phyloP scores from a whole-genome alignment of 2,113 vertebrate species.

The Apus apus region DNA sequence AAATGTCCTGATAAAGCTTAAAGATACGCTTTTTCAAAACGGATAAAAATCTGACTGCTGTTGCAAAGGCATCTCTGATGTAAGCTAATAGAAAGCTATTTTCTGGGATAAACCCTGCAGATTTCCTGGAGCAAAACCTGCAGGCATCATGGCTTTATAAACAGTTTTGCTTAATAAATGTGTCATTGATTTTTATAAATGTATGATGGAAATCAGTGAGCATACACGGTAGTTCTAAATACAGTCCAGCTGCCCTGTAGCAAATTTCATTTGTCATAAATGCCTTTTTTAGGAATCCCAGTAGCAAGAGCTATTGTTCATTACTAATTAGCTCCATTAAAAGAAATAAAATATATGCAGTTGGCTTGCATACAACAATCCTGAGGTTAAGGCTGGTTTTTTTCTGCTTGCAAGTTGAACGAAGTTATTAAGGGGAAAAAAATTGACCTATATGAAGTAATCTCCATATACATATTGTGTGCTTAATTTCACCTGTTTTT shows the following conservation, averaged over 20 bases:
- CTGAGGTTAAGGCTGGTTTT: not conserved
- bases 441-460: not conserved
- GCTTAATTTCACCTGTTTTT: not conserved
- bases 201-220: not conserved
- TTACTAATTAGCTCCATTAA: not conserved
- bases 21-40: not conserved
- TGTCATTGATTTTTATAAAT: constrained; percentile 5
- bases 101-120: not conserved
- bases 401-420: not conserved
- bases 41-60: not conserved
- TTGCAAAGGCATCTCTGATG: not conserved
- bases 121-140: not conserved
- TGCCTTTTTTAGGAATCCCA: not conserved
- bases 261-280: not conserved
- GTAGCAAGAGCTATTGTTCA: constrained; percentile 12
- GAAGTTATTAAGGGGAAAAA: not conserved
- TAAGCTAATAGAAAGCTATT: not conserved
- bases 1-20: not conserved
- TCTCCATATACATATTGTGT: not conserved
- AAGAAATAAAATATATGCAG: not conserved
- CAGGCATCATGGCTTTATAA: not conserved
- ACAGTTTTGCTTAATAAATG: constrained; percentile 1
- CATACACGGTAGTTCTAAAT: not conserved
- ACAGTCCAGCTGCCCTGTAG: not conserved
- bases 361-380: not conserved